Evolutionary conservation across 2,888 invertebrate genomes (phyloP), one percentile per base, ranked within the genome.

Genomic region (Dione vanillae): DNA sequence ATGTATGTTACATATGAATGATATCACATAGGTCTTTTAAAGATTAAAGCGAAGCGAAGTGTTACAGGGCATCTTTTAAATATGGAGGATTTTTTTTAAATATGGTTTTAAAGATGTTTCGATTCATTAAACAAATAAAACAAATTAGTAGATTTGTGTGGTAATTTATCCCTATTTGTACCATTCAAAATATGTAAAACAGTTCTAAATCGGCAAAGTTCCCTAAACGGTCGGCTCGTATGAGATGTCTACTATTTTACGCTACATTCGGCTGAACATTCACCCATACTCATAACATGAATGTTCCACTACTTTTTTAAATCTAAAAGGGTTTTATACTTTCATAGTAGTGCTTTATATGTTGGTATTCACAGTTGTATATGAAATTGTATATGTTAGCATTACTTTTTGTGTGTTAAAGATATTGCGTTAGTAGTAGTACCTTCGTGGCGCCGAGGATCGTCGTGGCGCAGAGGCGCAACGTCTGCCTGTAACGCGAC

Each of bases 231-330:
- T 45, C 45, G 66, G 66, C 35, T 56, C 35, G 45, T 16, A 37
- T 45, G 66, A 66, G 37, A 66, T 56, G 56, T 66, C 66, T 56
- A 45, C 51, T 66, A 66, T 66, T 66, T 66, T 35, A 66, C 66
- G 54, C 35, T 45, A 16, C 66, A 56, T 56, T 40, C 37, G 37
- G 37, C 11, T 56, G 37, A 54, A 54, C 54, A 54, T 16, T 37
- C 16, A 16, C 56, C 56, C 56, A 37, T 40, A 56, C 37, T 56
- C 56, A 11, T 56, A 56, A 56, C 56, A 56, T 56, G 56, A 56
- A 56, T 40, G 56, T 56, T 7, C 11, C 56, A 56, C 37, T 56
- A 56, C 56, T 19, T 56, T n/a, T 40, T 56, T 56, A 11, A 56
- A 16, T 56, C 56, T 56, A 56, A 56, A 56, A 56, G 56, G 56